Base-by-base conservation (phyloP, 30 jellyfish, hydroid and myxozoan species). In the Aurelia coerulea region DNA sequence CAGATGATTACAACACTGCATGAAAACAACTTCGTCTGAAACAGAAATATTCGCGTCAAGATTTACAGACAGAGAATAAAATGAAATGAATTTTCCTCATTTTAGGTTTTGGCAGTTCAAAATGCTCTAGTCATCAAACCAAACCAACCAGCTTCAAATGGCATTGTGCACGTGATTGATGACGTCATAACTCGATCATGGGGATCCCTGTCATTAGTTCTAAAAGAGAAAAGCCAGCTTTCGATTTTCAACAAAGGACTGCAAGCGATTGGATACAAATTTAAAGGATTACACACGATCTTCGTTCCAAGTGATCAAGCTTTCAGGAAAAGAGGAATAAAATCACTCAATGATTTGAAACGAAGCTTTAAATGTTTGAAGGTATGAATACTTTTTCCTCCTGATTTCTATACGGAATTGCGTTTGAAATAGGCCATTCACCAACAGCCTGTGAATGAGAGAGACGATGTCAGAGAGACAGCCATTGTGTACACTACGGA, bases 251-350 rank as follows among this genome's bases (percentile, higher is more conserved):
- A 77, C 42, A 32, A 23, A 41, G 87, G 78, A 14, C 70, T 77
- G 2, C 54, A 77, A 49, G 10, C 17, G 29, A 41, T 77, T 4
- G 49, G 65, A 0, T 62, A 54, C 31, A 33, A 14, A 77, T 8
- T 77, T 34, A 19, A 17, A 31, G 87, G 87, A 10, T 35, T 54
- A 51, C 18, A 68, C 82, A 82, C 92, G n/a, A 56, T 82, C 16
- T 82, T 82, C 65, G 77, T 73, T 41, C 92, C 92, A 23, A 82
- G 86, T 34, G 84, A 82, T 54, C 78, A 68, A 10, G 92, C 72
- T 16, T 82, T 82, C 73, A 69, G 51, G 10, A 60, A 42, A 8
- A 13, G 34, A 11, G 54, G 46, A 3, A 68, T 68, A 5, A 59
- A n/a, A 11, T 16, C 76, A 2, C 56, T 39, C 37, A n/a, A 50